A percentile compares a stretch with the other conserved stretches of the same genome.
Conservation (phyloP, 2,888 invertebrate genomes). For the Schizaphis graminum region DNA sequence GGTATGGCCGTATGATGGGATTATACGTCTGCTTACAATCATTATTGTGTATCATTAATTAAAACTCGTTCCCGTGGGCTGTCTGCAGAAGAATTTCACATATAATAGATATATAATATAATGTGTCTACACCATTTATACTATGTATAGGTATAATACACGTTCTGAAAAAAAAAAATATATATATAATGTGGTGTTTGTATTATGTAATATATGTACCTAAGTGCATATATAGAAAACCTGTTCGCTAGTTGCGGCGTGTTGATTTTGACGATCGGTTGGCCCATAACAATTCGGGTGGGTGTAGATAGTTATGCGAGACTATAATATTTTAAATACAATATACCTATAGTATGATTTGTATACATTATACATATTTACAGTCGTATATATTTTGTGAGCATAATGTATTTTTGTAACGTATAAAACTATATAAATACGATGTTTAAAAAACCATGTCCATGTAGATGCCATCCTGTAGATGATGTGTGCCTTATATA, state of each 20-base stretch:
- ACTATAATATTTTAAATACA: background rate
- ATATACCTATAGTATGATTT: background rate
- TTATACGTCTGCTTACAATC: background rate
- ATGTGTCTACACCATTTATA: background rate
- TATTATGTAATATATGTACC: background rate
- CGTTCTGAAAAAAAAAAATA: background rate
- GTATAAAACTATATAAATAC: background rate
- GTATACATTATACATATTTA: background rate
- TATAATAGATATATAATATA: background rate
- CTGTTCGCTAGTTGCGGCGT: background rate
- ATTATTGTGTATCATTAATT: background rate
- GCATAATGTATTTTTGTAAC: background rate
- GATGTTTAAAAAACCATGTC: background rate
- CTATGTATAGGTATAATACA: background rate
- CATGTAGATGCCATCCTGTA: no score
- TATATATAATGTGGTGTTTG: background rate
- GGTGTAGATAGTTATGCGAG: background rate
- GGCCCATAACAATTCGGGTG: background rate
- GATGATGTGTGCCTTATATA: background rate
- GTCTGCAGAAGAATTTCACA: background rate
- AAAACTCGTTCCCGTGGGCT: background rate
- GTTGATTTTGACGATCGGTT: constrained; percentile 17
- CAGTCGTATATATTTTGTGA: background rate
- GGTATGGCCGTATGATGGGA: background rate
- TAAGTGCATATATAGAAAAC: background rate